These are phyloP conservation scores for Neoitamus cyanurus DNA, from an alignment of 2,888 invertebrate species.

Conservation along the genomic window DNA sequence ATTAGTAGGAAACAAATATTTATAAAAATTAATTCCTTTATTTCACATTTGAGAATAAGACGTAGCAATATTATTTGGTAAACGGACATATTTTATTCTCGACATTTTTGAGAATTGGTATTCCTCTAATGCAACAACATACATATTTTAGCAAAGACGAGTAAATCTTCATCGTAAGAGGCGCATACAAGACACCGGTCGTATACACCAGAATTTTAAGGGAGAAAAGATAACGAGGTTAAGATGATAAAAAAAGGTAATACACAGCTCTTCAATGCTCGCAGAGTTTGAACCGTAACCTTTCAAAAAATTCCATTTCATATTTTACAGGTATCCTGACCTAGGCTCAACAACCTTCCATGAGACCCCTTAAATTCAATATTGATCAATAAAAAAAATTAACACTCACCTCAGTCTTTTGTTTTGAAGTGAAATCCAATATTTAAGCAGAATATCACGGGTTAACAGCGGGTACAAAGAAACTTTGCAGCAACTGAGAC, in stretches of 20 bases:
- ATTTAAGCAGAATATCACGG: background rate
- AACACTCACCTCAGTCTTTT: conserved; percentile 64
- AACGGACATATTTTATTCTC: no score
- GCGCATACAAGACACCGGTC: no score
- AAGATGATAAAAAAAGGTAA: background rate
- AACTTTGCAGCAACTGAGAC: background rate
- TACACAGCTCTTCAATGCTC: background rate
- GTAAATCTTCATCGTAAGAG: no score
- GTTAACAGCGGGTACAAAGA: background rate
- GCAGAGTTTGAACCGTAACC: background rate
- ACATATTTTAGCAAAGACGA: no score
- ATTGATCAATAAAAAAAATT: background rate
- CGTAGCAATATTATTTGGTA: no score
- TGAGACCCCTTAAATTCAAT: background rate
- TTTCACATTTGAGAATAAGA: no score
- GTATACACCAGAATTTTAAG: no score
- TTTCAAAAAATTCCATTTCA: background rate
- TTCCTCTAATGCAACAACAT: no score
- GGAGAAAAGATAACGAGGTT: no score
- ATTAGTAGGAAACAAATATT: no score
- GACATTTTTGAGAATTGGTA: no score
- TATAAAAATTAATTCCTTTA: no score
- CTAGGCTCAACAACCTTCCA: background rate
- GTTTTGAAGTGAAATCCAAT: conserved; percentile 46
- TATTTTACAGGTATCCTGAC: background rate